Evolutionary conservation across 2,113 vertebrate genomes (phyloP).

Genomic region (Triplophysa rosa): DNA sequence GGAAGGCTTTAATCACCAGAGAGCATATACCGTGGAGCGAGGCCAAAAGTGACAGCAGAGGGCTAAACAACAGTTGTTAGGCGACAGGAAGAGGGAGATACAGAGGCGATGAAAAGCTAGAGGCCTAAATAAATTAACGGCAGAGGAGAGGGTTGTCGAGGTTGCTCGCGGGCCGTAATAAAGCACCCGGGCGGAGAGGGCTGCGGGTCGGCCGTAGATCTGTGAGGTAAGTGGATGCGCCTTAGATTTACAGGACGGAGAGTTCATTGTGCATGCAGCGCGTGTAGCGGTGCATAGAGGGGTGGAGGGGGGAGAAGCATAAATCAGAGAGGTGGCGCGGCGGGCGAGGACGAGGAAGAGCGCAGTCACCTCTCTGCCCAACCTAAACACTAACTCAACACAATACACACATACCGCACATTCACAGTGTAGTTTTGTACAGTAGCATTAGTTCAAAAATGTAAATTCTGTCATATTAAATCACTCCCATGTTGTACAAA

Average conservation of each 20-base stretch:
- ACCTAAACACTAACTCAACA: constrained; percentile 3
- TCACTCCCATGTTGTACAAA: too few relatives aligned
- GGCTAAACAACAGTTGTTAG: constrained; percentile 32
- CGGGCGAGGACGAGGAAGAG: constrained; percentile 32
- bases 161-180: constrained; percentile 21
- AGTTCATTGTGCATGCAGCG: constrained; percentile 49
- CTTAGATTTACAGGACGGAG: constrained; percentile 46
- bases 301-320: constrained; percentile 39
- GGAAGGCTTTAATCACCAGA: constrained; percentile 17
- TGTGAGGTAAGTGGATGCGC: constrained; percentile 31
- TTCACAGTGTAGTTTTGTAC: neutral
- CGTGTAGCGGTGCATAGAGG: constrained; percentile 35
- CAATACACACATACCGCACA: neutral
- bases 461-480: too few relatives aligned
- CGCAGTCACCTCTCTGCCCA: constrained; percentile 32
- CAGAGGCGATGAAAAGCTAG: constrained; percentile 24
- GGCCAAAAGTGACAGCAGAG: constrained; percentile 12
- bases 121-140: constrained; percentile 30
- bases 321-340: constrained; percentile 39
- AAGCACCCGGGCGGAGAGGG: constrained; percentile 10
- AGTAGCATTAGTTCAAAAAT: too few relatives aligned
- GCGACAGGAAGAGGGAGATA: neutral
- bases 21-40: neutral
- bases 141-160: constrained; percentile 20
- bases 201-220: constrained; percentile 46